Base-by-base conservation (phyloP, 2,113 vertebrate genomes). In the Malurus elegans region DNA sequence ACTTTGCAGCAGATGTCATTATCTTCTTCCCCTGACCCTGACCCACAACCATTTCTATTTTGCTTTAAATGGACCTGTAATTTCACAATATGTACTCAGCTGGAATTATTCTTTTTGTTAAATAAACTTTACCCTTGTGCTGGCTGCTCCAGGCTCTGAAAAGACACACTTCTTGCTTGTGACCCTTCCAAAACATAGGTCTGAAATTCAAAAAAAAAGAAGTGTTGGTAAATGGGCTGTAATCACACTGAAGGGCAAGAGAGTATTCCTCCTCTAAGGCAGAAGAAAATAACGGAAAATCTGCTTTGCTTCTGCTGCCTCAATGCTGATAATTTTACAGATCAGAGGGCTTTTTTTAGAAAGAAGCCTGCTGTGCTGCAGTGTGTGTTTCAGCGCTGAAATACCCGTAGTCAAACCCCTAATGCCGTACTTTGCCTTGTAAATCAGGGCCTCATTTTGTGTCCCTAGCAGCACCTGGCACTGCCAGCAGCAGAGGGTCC, bases 81-180 rank as follows among this genome's bases (percentile, higher is more conserved):
- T 97, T 96, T 90, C 92, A 97, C 82, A 73, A 64, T 26, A 47
- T 86, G 86, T 97, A 97, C 88, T 96, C 90, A 95, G 47, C 74
- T 92, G 58, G 90, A 98, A 97, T 61, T 85, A 92, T 88, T 96
- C 50, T 88, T 95, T 95, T 95, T 96, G 90, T 96, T 94, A 97
- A 97, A 97, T 96, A 97, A 98, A 96, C 89, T 96, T 97, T 88
- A 95, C 73, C 93, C 82, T 83, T 78, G 56, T 21, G 25, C 75
- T 92, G 50, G 79, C 62, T 88, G 88, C 90, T 92, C 44, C 61
- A 71, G 73, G 81, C 72, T 73, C 69, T 87, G 80, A 83, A 85
- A 91, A 85, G 79, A 91, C 96, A 78, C 40, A 72, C 25, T 67
- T 82, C 73, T 94, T 94, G 38, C 80, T 66, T 93, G 86, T 69